Evolutionary conservation across 2,113 vertebrate species (phyloP).

Genomic region (Salvelinus fontinalis): DNA sequence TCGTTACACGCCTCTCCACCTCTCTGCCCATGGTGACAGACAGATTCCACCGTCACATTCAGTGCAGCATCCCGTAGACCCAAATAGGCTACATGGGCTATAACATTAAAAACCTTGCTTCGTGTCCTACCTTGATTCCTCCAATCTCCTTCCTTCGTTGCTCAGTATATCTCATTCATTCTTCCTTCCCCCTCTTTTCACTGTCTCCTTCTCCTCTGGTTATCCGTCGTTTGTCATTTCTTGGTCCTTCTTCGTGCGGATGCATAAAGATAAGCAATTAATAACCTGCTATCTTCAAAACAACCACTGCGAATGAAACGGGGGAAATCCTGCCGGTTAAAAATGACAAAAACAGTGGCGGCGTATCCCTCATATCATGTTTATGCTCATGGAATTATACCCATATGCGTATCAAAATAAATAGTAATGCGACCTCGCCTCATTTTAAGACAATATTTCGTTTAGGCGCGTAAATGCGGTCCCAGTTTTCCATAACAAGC

Average conservation of each 20-base stretch:
- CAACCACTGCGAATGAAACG: conserved; percentile 32
- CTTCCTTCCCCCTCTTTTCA: conserved; percentile 49
- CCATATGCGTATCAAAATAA: conserved; percentile 59
- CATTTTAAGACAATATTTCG: conserved; percentile 14
- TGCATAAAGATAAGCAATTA: conserved; percentile 78
- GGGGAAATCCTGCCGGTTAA: conserved; percentile 41
- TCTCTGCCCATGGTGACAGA: conserved; percentile 19
- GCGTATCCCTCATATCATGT: conserved; percentile 58
- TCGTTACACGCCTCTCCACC: conserved; percentile 44
- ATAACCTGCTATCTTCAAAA: conserved; percentile 63
- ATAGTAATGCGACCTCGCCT: conserved; percentile 53
- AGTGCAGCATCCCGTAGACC: conserved; percentile 26
- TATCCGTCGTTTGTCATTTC: conserved; percentile 67
- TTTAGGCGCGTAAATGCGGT: background rate
- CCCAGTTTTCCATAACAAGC: background rate
- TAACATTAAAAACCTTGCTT: conserved; percentile 29
- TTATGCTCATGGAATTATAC: conserved; percentile 49
- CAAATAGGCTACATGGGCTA: conserved; percentile 5
- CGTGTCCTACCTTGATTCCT: conserved; percentile 71
- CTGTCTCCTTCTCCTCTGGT: conserved; percentile 55
- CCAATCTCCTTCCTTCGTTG: conserved; percentile 66
- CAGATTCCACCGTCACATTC: conserved; percentile 13
- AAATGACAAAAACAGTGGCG: conserved; percentile 24
- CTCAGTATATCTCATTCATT: conserved; percentile 74
- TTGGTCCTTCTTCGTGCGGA: conserved; percentile 72